These are phyloP conservation scores for pig (Sus scrofa) DNA, from an alignment of 2,113 vertebrate genomes.

Conservation along the genomic window DNA sequence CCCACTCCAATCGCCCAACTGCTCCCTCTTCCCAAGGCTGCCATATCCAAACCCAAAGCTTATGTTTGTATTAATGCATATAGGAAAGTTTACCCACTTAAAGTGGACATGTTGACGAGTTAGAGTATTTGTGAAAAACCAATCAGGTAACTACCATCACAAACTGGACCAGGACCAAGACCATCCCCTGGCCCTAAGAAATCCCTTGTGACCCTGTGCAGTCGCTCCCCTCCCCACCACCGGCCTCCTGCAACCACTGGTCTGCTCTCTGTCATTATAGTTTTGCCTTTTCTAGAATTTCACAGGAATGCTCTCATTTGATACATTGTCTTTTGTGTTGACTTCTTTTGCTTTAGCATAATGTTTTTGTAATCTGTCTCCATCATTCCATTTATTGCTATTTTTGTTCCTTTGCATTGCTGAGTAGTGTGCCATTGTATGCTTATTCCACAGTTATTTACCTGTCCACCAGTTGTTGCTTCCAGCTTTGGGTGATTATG, in stretches of 20 bases:
- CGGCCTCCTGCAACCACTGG: background rate
- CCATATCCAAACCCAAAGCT: background rate
- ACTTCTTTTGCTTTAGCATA: background rate
- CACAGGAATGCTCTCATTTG: background rate
- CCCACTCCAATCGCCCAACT: background rate
- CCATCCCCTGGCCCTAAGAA: background rate
- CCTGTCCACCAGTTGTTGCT: background rate
- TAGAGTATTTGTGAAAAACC: background rate
- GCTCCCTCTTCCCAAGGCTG: background rate
- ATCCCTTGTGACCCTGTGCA: too few relatives aligned
- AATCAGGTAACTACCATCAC: background rate
- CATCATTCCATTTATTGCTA: too few relatives aligned
- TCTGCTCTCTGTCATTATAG: background rate
- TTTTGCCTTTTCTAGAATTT: background rate
- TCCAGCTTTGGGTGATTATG: background rate
- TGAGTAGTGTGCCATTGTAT: background rate
- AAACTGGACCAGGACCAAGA: background rate
- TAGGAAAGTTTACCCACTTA: background rate
- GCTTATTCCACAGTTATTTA: background rate
- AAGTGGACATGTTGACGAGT: background rate
- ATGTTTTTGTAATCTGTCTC: background rate
- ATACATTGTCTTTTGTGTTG: background rate
- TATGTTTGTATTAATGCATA: background rate
- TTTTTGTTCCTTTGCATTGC: background rate
- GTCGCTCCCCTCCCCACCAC: rapidly evolving